Evolutionary conservation across 2,888 invertebrate genomes (phyloP).

Genomic region (Dione juno): DNA sequence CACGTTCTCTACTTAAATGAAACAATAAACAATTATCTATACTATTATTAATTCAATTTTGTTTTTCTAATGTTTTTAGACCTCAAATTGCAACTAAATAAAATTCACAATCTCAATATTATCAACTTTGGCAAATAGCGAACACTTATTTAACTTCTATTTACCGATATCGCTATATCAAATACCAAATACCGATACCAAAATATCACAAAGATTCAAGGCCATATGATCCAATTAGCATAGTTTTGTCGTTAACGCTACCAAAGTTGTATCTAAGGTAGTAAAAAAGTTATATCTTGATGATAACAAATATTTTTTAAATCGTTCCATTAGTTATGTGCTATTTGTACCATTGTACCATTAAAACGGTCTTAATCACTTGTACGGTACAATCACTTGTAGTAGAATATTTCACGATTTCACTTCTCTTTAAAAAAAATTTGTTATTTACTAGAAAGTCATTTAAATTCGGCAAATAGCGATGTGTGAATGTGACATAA

Average conservation of each 20-base stretch:
- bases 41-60: no score
- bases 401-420: no score
- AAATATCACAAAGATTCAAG: constrained; percentile 20
- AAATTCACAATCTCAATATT: constrained; percentile 3
- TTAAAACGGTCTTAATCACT: background rate
- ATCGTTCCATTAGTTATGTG: background rate
- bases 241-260: constrained; percentile 12
- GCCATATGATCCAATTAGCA: constrained; percentile 26
- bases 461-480: no score
- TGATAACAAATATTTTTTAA: constrained; percentile 4
- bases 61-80: no score
- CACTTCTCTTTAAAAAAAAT: no score
- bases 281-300: background rate
- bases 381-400: no score
- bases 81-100: no score
- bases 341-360: background rate
- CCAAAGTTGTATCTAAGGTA: background rate
- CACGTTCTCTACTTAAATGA: background rate
- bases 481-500: no score
- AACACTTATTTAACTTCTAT: background rate
- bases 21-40: no score
- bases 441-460: no score
- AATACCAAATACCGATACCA: background rate
- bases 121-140: background rate
- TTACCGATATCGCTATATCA: constrained; percentile 5